These are phyloP conservation scores for Baronia brevicornis DNA, from an alignment of 2,888 invertebrate species.

Conservation along the genomic window DNA sequence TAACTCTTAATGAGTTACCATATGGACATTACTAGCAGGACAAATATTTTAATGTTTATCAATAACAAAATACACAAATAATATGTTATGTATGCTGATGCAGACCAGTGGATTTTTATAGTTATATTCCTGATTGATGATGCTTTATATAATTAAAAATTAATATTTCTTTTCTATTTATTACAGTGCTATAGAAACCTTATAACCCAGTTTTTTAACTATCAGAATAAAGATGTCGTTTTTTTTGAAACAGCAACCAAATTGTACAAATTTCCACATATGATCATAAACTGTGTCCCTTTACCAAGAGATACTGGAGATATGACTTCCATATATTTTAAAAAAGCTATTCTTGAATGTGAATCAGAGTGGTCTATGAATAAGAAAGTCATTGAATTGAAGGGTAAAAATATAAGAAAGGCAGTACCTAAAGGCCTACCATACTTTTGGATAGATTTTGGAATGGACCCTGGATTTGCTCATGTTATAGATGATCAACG, in stretches of 20 bases:
- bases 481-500: conserved; percentile 97
- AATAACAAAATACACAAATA: too few relatives aligned
- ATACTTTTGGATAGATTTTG: conserved; percentile 96
- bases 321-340: conserved; percentile 96
- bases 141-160: background rate
- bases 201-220: conserved; percentile 84
- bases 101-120: too few relatives aligned
- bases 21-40: too few relatives aligned
- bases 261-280: conserved; percentile 85
- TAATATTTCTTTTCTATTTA: conserved; percentile 9
- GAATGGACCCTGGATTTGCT: conserved; percentile 92
- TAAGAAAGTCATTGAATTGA: conserved; percentile 82
- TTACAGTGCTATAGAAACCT: conserved; percentile 84
- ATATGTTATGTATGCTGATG: too few relatives aligned
- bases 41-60: too few relatives aligned
- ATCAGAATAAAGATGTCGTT: conserved; percentile 85
- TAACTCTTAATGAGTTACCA: too few relatives aligned
- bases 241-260: conserved; percentile 92
- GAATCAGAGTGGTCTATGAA: conserved; percentile 97
- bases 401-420: conserved; percentile 82
- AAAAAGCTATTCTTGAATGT: conserved; percentile 97
- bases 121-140: background rate
- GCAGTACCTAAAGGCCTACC: conserved; percentile 94
- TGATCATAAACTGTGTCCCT: conserved; percentile 93
- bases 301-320: conserved; percentile 88